Evolutionary conservation across 2,113 vertebrate genomes (phyloP), one percentile per base, ranked within the genome.

Genomic region (Dicerorhinus sumatrensis): DNA sequence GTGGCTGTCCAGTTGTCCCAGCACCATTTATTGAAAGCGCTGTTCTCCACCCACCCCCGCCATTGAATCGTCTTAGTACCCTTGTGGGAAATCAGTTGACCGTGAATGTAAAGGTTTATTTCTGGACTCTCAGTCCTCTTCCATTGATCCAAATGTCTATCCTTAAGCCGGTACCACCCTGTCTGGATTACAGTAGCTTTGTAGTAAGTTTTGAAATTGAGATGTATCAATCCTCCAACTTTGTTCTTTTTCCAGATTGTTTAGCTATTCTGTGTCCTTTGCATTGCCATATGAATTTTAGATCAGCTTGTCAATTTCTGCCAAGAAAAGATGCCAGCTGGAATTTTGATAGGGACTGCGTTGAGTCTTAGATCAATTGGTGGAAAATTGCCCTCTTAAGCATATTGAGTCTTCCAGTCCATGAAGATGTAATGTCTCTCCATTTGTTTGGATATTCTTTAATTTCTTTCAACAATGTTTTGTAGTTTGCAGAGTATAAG

Each of bases 181-280:
- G 36, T 75, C 63, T 82, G 88, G 23, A 79, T 69, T 29, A 75
- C 2, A 36, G 86, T 12, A 69, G 29, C 29, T 91, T 93, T 83
- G 70, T 72, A 93, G n/a, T 88, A 88, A 91, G 81, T 75, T 95
- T 93, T 93, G 82, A 91, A 93, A 69, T 62, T 87, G 72, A 23
- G 36, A 46, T 46, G 5, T 36, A 0, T 48, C 67, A 92, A 10
- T 86, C 39, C 25, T 89, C 84, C 54, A 92, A 48, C 86, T 82
- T 96, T 51, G 14, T 75, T 91, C 20, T 96, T 89, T 31, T 39
- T 33, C 65, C 60, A 85, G 27, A 81, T 65, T 80, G n/a, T 91
- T 94, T 92, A 93, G 67, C 48, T 72, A 46, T 87, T 65, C 58
- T 79, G 20, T 72, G 39, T 81, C 31, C 63, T 94, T 95, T 94